phyloP scores from a whole-genome alignment of 2,113 vertebrate genomes.

The Marmota flaviventris region DNA sequence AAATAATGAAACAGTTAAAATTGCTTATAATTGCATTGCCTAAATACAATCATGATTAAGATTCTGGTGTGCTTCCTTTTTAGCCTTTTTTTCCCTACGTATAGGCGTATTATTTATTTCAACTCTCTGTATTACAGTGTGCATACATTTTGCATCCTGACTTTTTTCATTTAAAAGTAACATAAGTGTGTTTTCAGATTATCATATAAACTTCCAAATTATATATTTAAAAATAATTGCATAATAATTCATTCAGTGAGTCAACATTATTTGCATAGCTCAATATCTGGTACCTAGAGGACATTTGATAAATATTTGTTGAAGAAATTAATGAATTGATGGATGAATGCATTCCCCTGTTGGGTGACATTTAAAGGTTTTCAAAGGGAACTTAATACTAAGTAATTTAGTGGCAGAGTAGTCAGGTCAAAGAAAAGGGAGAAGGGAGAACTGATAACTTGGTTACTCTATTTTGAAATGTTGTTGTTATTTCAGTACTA shows the following conservation, averaged over 20 bases:
- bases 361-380: slow-evolving; percentile 68
- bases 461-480: neutral
- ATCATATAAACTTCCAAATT: slow-evolving; percentile 56
- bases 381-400: slow-evolving; percentile 59
- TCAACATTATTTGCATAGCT: slow-evolving; percentile 56
- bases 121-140: slow-evolving; percentile 32
- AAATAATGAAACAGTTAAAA: slow-evolving; percentile 74
- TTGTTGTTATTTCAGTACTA: neutral
- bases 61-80: slow-evolving; percentile 31
- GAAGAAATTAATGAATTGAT: slow-evolving; percentile 52
- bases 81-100: slow-evolving; percentile 1
- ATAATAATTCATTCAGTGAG: slow-evolving; percentile 64
- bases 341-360: slow-evolving; percentile 45
- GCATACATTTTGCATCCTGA: slow-evolving; percentile 50
- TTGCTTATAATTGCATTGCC: slow-evolving; percentile 65
- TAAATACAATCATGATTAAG: slow-evolving; percentile 70
- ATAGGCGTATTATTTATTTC: slow-evolving; percentile 70
- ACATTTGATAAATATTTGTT: slow-evolving; percentile 67
- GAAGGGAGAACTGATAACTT: neutral
- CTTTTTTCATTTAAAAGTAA: slow-evolving; percentile 72
- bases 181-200: slow-evolving; percentile 52
- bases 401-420: slow-evolving; percentile 37
- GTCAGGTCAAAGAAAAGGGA: slow-evolving; percentile 39
- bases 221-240: slow-evolving; percentile 71
- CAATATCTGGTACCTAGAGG: slow-evolving; percentile 51